These are phyloP conservation scores for Myopa tessellatipennis DNA, from an alignment of 2,888 invertebrate genomes.

Conservation along the genomic window DNA sequence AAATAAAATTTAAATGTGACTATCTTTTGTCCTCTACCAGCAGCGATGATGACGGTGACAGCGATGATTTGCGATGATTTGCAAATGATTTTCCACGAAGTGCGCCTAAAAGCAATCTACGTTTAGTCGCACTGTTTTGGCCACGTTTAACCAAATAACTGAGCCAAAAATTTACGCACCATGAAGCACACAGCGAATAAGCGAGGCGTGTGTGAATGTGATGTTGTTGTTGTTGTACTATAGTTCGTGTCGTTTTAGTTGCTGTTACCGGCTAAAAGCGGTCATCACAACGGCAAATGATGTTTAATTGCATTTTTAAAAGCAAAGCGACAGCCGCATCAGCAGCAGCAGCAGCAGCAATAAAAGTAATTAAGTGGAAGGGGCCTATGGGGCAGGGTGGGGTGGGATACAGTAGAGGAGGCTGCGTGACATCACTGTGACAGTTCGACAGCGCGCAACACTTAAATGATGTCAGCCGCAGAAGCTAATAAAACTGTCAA, in stretches of 20 bases:
- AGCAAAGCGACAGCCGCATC: neutral
- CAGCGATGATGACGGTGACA: too few relatives aligned
- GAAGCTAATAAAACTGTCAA: constrained; percentile 37
- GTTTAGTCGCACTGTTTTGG: neutral
- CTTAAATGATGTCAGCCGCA: constrained; percentile 34
- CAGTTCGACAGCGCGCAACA: constrained; percentile 21
- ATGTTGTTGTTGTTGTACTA: neutral
- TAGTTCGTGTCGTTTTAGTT: neutral
- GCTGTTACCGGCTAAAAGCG: neutral
- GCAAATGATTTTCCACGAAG: neutral
- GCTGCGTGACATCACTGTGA: neutral
- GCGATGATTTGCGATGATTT: neutral
- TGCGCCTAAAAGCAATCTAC: neutral
- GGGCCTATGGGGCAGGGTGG: neutral
- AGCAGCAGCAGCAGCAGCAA: neutral
- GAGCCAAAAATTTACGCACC: constrained; percentile 15
- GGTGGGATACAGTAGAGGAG: neutral
- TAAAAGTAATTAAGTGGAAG: constrained; percentile 20
- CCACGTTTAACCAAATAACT: constrained; percentile 8
- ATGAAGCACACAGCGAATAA: constrained; percentile 7
- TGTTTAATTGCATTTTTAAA: constrained; percentile 3
- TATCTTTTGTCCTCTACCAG: too few relatives aligned
- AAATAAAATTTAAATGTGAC: too few relatives aligned
- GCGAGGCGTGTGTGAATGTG: constrained; percentile 4
- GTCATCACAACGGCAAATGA: neutral